Evolutionary conservation across 2,797 vertebrate species (phyloP).

Genomic region (Ciconia nigra): DNA sequence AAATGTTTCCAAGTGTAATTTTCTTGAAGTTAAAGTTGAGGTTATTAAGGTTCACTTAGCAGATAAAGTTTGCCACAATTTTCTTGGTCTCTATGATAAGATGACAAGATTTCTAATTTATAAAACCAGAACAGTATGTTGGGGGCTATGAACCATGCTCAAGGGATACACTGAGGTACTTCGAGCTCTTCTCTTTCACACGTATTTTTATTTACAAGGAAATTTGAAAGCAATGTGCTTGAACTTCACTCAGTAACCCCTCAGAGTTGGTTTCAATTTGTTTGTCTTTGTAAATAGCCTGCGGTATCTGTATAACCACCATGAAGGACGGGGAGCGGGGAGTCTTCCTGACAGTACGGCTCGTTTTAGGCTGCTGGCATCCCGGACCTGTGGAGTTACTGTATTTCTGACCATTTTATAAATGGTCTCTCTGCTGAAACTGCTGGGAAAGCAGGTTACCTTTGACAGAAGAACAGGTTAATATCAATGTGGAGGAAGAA

Average conservation of each 20-base stretch:
- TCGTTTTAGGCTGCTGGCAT: neutral
- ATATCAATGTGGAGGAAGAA: fast-evolving
- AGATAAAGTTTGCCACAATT: slow-evolving; percentile 77
- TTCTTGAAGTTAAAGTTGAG: slow-evolving; percentile 79
- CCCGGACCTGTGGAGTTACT: fast-evolving
- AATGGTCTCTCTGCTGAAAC: neutral
- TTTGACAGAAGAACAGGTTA: neutral
- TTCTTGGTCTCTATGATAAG: slow-evolving; percentile 70
- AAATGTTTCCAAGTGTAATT: slow-evolving; percentile 77
- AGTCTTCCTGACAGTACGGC: fast-evolving
- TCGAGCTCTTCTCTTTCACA: neutral
- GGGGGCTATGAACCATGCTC: slow-evolving; percentile 69
- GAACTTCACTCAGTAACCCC: neutral
- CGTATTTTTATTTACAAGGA: slow-evolving; percentile 43
- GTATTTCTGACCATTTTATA: neutral
- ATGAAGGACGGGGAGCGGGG: fast-evolving
- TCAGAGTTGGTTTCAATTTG: neutral
- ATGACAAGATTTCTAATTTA: slow-evolving; percentile 78
- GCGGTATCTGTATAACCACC: fast-evolving
- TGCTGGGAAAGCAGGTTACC: neutral
- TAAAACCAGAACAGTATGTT: slow-evolving; percentile 61
- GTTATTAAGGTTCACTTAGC: slow-evolving; percentile 77
- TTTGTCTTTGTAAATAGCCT: neutral
- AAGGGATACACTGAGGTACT: slow-evolving; percentile 31
- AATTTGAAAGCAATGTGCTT: slow-evolving; percentile 14